Conservation (phyloP, 2,797 vertebrate species). For the Malacoraja senta region DNA sequence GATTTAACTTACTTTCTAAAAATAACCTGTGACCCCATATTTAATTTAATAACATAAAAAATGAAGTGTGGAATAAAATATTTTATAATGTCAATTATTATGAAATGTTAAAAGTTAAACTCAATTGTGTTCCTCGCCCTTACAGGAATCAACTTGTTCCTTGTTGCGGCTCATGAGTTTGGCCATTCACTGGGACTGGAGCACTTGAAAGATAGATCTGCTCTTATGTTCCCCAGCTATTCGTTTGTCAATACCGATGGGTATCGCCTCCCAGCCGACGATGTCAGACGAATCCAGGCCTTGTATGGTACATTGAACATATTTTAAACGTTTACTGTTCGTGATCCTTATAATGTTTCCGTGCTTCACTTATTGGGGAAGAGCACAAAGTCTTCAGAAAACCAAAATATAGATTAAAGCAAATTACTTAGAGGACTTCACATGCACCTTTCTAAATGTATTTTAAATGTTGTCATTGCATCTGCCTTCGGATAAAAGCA, state of each 20-base stretch:
- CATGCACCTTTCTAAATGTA: too few relatives aligned
- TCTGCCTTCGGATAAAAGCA: background rate
- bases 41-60: too few relatives aligned
- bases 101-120: background rate
- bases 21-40: background rate
- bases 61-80: background rate
- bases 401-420: background rate
- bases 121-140: background rate
- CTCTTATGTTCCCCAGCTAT: slow-evolving; percentile 62
- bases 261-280: slow-evolving; percentile 50
- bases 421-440: too few relatives aligned
- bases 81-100: background rate
- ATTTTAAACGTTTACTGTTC: background rate
- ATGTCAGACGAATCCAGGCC: slow-evolving; percentile 54
- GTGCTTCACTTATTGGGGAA: background rate
- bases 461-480: background rate
- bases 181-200: slow-evolving; percentile 63
- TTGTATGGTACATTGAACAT: slow-evolving; percentile 55
- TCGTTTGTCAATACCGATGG: slow-evolving; percentile 37
- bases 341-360: background rate
- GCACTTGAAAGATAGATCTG: slow-evolving; percentile 50
- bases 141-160: slow-evolving; percentile 57
- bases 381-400: background rate
- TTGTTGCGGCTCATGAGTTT: slow-evolving; percentile 62
- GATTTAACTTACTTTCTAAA: background rate